Conservation (phyloP, 1,140 invertebrate genomes). For the Acromyrmex charruanus region DNA sequence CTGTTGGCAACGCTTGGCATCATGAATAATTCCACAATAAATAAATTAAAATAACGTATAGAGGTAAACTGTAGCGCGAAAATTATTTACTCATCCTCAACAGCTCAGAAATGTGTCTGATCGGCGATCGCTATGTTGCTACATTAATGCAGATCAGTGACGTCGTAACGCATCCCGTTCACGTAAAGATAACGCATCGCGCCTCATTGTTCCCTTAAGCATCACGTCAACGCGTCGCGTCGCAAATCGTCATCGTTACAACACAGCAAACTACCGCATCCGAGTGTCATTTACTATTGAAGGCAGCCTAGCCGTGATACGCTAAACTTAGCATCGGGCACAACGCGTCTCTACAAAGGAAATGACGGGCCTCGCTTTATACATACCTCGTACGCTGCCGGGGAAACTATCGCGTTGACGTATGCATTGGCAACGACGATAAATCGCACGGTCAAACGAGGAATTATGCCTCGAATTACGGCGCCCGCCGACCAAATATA, state of each 20-base stretch:
- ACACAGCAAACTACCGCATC: slow-evolving; percentile 75
- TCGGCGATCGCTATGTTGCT: slow-evolving; percentile 5
- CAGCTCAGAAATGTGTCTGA: not conserved
- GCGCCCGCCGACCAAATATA: slow-evolving; percentile 29
- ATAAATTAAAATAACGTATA: not conserved
- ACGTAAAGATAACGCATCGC: slow-evolving; percentile 66
- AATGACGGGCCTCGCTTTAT: slow-evolving; percentile 64
- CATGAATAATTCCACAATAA: slow-evolving; percentile 1
- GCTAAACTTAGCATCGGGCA: slow-evolving; percentile 75
- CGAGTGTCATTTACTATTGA: slow-evolving; percentile 78
- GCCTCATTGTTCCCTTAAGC: slow-evolving; percentile 72
- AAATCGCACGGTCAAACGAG: slow-evolving; percentile 63
- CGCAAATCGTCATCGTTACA: slow-evolving; percentile 76
- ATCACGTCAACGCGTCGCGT: slow-evolving; percentile 69
- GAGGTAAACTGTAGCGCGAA: not conserved
- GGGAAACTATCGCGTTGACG: slow-evolving; percentile 69
- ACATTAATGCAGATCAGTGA: slow-evolving; percentile 44
- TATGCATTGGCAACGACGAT: slow-evolving; percentile 70
- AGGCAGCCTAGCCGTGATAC: slow-evolving; percentile 69
- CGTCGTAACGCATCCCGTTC: slow-evolving; percentile 58
- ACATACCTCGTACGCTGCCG: slow-evolving; percentile 56
- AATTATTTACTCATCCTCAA: not conserved
- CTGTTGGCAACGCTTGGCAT: not conserved
- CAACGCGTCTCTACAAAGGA: slow-evolving; percentile 67
- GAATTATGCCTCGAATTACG: slow-evolving; percentile 65